phyloP scores from a whole-genome alignment of 1,140 invertebrate genomes.

The Drosophila mayri region DNA sequence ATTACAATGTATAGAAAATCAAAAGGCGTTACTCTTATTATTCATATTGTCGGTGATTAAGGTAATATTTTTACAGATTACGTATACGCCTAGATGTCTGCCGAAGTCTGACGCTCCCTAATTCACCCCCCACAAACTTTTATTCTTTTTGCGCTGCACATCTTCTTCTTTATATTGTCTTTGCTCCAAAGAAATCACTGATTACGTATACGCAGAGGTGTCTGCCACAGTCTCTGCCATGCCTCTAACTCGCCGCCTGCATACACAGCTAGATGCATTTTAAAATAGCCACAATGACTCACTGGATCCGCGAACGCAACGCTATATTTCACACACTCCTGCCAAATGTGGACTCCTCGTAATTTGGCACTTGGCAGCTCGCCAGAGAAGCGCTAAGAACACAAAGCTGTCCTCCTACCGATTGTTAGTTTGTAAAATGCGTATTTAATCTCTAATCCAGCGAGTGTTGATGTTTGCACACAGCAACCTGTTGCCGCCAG shows the following conservation, averaged over 20 bases:
- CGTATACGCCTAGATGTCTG: background rate
- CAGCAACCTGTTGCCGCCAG: conserved; percentile 60
- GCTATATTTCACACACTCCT: conserved; percentile 59
- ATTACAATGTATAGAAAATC: background rate
- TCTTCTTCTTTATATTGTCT: background rate
- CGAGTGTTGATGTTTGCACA: conserved; percentile 50
- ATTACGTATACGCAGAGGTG: background rate
- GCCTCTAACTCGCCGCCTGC: conserved; percentile 38
- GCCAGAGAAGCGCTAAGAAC: conserved; percentile 27
- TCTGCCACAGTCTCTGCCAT: background rate
- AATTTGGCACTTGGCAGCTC: conserved; percentile 32
- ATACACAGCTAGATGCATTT: conserved; percentile 35
- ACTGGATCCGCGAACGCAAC: conserved; percentile 31
- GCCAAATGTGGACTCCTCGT: conserved; percentile 44
- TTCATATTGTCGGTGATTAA: no score
- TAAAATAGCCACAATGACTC: conserved; percentile 52
- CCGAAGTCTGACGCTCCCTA: background rate
- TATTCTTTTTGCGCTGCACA: background rate
- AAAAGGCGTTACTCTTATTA: background rate
- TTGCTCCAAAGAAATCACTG: background rate
- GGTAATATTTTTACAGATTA: no score
- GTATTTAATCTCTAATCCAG: conserved; percentile 62
- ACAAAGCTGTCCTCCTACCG: conserved; percentile 22
- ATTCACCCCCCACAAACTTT: background rate
- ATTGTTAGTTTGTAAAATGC: conserved; percentile 59